Conservation (phyloP, 2,888 invertebrate species). For the Megastigmus dorsalis region DNA sequence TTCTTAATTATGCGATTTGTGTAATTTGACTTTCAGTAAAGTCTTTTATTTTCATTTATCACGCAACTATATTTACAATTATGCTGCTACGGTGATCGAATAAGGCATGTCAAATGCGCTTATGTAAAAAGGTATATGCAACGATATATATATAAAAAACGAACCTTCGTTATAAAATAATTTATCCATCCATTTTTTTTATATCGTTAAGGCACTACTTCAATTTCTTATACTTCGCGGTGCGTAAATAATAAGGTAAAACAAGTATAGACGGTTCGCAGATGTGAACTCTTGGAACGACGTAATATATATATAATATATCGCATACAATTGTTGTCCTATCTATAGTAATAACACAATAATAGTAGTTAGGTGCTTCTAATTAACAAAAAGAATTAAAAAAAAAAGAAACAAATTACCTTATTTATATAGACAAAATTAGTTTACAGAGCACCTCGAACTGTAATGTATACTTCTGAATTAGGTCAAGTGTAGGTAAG, state of each 20-base stretch:
- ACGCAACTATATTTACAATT: conserved; percentile 48
- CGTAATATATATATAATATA: not conserved
- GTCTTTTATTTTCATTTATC: conserved; percentile 13
- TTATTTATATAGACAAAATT: not conserved
- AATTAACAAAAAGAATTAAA: conserved; percentile 8
- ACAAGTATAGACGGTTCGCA: conserved; percentile 1
- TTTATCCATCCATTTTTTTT: conserved; percentile 69
- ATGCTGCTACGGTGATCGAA: conserved; percentile 21
- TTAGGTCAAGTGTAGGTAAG: too few relatives aligned
- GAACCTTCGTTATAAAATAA: conserved; percentile 67
- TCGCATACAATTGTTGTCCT: conserved; percentile 39
- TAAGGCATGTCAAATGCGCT: conserved; percentile 41
- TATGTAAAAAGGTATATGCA: not conserved
- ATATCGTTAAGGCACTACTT: conserved; percentile 71
- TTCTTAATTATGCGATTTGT: conserved; percentile 43
- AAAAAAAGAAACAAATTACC: conserved; percentile 2
- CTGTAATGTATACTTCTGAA: not conserved
- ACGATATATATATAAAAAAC: conserved; percentile 19
- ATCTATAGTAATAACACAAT: conserved; percentile 20
- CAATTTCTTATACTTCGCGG: conserved; percentile 57
- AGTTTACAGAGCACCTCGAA: conserved; percentile 32
- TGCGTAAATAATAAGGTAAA: conserved; percentile 23
- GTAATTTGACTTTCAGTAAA: conserved; percentile 18
- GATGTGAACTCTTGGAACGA: not conserved
- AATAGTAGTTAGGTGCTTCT: conserved; percentile 1